phyloP scores from a whole-genome alignment of 2,113 vertebrate species.

The Smithornis capensis region DNA sequence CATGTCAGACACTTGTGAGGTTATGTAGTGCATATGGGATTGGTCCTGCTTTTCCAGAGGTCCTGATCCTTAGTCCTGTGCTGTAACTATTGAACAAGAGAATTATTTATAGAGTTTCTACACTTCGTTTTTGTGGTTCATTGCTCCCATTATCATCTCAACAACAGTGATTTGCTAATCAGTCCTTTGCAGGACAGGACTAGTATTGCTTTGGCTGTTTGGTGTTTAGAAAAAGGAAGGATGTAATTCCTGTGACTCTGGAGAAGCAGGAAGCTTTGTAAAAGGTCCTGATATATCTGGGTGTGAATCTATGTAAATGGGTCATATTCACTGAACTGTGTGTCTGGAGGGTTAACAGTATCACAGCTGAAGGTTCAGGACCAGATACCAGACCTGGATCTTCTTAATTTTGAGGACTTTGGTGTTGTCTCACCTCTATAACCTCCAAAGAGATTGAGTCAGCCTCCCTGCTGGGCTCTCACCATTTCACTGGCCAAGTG shows the following conservation, averaged over 20 bases:
- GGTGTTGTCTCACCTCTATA: not conserved
- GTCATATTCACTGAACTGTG: not conserved
- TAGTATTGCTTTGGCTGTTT: not conserved
- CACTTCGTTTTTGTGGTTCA: not conserved
- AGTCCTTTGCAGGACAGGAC: not conserved
- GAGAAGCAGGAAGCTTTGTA: not conserved
- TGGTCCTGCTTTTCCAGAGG: not conserved
- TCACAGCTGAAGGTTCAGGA: not conserved
- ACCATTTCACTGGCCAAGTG: rapidly evolving
- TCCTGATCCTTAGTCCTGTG: not conserved
- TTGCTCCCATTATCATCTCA: not conserved
- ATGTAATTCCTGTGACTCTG: not conserved
- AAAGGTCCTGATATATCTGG: not conserved
- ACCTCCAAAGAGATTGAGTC: not conserved
- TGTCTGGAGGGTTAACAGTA: not conserved
- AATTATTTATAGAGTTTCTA: not conserved
- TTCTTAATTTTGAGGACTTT: not conserved
- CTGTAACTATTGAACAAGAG: not conserved
- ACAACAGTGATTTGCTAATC: not conserved
- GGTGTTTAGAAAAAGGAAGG: not conserved
- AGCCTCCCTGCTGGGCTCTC: not conserved
- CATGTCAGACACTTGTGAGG: not conserved
- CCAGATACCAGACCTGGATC: not conserved
- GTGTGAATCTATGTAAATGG: not conserved
- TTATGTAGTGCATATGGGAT: not conserved